Base-by-base conservation (phyloP, 2,888 invertebrate species). In the Agrotis puta region DNA sequence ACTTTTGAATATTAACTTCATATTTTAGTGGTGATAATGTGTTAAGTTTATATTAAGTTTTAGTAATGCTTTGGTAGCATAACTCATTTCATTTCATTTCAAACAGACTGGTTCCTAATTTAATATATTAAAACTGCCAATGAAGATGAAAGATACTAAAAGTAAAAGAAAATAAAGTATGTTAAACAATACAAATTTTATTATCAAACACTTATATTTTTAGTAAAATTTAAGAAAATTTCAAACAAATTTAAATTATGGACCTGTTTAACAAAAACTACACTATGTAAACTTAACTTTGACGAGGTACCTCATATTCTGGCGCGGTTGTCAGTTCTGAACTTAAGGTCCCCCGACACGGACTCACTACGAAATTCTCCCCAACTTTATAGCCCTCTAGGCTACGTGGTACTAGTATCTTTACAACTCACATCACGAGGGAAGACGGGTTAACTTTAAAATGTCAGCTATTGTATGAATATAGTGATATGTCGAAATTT, bases 351-450 rank as follows among this genome's bases (percentile, higher is more conserved):
- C 82, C 79, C 51, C 70, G 79, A 68, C 70, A 61, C 69, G 43
- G 59, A 69, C 67, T 73, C 59, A 66, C 74, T 75, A 75, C 69
- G 66, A 85, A 81, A 85, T 79, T 81, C 33, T 57, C 1, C 64
- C 56, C 74, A 81, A 85, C 71, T 85, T 85, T 84, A 85, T 73
- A 61, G 74, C 74, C 77, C 83, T 75, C 65, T 43, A 65, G 77
- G 71, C 76, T 68, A 70, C 70, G 63, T 59, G 65, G 71, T 47
- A 70, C 73, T 65, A 74, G 74, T 79, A 81, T 77, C 81, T 85
- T 85, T 77, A 76, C 74, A 77, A 75, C 79, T 83, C 74, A 64
- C 61, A 77, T 76, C 70, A 73, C 67, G 24, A 70, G 64, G 56
- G 57, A 64, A 74, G 63, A 53, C 51, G 33, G 56, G 68, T 56